Conservation (phyloP, 1,140 invertebrate genomes). For the Pantala flavescens region DNA sequence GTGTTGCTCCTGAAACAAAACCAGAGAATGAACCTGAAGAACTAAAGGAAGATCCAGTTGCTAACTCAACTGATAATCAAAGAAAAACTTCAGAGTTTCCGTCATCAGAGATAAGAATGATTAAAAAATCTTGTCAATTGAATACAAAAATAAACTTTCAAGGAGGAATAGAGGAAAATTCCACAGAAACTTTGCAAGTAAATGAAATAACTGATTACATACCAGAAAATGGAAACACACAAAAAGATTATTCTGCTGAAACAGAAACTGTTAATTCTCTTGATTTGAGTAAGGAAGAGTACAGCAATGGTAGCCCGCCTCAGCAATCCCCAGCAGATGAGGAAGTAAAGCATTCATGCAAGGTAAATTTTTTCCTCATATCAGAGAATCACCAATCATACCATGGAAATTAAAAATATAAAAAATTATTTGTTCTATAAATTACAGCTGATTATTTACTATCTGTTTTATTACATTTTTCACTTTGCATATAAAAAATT, state of each 20-base stretch:
- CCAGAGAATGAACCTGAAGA: background rate
- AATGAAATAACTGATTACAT: background rate
- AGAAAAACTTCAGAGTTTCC: too few species aligned
- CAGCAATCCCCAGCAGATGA: background rate
- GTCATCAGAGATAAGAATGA: too few species aligned
- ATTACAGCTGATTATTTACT: too few species aligned
- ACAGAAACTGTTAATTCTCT: background rate
- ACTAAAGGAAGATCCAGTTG: background rate
- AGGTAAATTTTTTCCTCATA: background rate
- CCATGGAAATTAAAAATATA: too few species aligned
- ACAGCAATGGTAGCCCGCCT: background rate
- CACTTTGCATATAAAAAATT: too few species aligned
- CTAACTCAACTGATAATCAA: too few species aligned
- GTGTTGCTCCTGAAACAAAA: constrained; percentile 19
- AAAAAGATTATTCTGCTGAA: background rate
- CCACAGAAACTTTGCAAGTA: background rate
- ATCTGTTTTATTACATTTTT: too few species aligned
- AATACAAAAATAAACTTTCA: background rate
- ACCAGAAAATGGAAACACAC: background rate
- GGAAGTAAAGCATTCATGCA: background rate
- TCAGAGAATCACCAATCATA: too few species aligned
- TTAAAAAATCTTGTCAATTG: background rate
- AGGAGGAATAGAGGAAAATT: background rate
- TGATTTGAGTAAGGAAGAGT: background rate
- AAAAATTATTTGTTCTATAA: too few species aligned